Base-by-base conservation (phyloP, 2,888 invertebrate species). In the Dicycla oo region DNA sequence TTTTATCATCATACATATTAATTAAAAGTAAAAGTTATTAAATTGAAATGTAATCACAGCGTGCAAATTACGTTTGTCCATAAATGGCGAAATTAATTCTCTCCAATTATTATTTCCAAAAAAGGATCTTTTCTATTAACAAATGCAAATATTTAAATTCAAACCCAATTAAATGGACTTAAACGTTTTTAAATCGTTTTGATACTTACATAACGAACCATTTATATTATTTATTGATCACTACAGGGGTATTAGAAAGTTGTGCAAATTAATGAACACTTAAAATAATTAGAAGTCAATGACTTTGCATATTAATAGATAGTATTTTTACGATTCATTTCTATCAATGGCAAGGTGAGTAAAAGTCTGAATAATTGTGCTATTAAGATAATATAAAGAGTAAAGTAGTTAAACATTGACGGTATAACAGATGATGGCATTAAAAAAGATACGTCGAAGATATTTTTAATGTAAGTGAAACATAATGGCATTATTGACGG, bases 231-330 rank as follows among this genome's bases (percentile, higher is more conserved):
- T 78, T 73, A 87, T 79, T 73, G 75, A 71, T 80, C 71, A 76
- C 75, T 82, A 77, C 68, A 60, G 80, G 74, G 62, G 81, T 78
- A 85, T 89, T 90, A 90, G 92, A 92, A 92, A 93, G 91, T 86
- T 81, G 73, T 75, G 86, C 87, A 83, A 90, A 91, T 89, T 87
- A 90, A 89, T 87, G 85, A 86, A 83, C 86, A 86, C 88, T 89
- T 89, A 88, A 87, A 88, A 88, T 90, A 89, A 91, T 91, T 90
- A 91, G 86, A 84, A 87, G 66, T 68, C 82, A 85, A 90, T 91
- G 91, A 90, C 87, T 90, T 45, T 53, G 89, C 90, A 86, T 75
- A 61, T 73, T 71, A 18, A 11, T 63, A 54, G 43, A 64, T 64
- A 60, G 15, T 67, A 73, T 71, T 76, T 79, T 79, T 76, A 85